Conservation (phyloP, 2,113 vertebrate species). For the Toxotes jaculatrix region DNA sequence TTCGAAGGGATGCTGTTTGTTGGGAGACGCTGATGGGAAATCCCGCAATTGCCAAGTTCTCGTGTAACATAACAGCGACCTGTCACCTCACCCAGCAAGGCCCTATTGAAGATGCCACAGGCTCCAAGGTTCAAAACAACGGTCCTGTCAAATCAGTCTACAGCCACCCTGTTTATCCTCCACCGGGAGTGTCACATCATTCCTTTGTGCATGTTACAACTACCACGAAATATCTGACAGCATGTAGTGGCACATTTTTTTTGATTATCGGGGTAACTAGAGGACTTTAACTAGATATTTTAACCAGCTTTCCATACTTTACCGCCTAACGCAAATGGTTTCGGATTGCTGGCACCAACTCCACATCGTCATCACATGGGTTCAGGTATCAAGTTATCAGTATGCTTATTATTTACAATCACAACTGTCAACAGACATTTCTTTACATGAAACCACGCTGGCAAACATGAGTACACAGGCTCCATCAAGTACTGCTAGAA, state of each 20-base stretch:
- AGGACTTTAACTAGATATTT: background rate
- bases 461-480: background rate
- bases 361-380: slow-evolving; percentile 49
- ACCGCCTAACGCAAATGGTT: background rate
- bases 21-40: slow-evolving; percentile 1
- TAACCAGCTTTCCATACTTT: background rate
- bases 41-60: background rate
- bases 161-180: no score
- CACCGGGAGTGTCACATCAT: background rate
- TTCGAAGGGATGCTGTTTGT: background rate
- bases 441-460: background rate
- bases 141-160: background rate
- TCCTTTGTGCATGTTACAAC: no score
- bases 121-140: slow-evolving; percentile 1
- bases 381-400: slow-evolving; percentile 33
- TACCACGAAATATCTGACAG: background rate
- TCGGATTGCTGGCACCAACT: slow-evolving; percentile 6
- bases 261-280: background rate
- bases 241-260: background rate
- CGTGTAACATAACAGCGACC: background rate
- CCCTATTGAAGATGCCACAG: background rate
- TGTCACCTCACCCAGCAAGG: background rate
- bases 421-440: background rate
- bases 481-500: background rate
- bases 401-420: slow-evolving; percentile 6